Evolutionary conservation across 2,797 vertebrate genomes (phyloP).

Genomic region (Thripadectes ignobilis): DNA sequence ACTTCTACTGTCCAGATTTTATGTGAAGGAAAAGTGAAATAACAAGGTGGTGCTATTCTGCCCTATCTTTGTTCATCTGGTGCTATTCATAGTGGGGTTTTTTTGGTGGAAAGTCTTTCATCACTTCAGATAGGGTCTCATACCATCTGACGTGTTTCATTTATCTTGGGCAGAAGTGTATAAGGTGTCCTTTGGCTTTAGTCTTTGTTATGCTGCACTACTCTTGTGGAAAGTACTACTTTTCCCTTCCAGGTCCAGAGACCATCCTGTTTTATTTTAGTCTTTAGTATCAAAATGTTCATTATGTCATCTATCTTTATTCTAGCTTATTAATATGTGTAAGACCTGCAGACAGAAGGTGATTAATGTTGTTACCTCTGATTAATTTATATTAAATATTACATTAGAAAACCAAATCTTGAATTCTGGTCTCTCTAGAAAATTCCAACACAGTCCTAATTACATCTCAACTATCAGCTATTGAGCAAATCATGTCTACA

Average conservation of each 20-base stretch:
- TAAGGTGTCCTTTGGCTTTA: neutral
- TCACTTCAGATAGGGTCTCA: neutral
- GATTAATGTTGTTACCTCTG: neutral
- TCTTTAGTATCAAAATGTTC: neutral
- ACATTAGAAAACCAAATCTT: neutral
- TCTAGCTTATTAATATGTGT: neutral
- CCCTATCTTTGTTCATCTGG: neutral
- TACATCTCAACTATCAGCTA: neutral
- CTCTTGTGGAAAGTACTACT: neutral
- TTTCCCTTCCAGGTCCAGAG: neutral
- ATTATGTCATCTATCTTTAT: neutral
- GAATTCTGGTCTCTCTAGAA: neutral
- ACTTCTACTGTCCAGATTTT: neutral
- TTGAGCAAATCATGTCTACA: neutral
- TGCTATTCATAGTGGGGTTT: neutral
- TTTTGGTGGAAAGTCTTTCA: neutral
- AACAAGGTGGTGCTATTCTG: neutral
- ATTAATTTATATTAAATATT: neutral
- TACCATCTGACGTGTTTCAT: fast-evolving
- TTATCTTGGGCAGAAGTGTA: neutral
- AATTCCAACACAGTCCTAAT: neutral
- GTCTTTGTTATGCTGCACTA: neutral
- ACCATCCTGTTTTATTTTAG: neutral
- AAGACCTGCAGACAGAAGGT: neutral
- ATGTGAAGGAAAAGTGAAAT: neutral